Evolutionary conservation across 2,113 vertebrate species (phyloP), one percentile per base, ranked within the genome.

Genomic region (Ophthalmotilapia sp.): DNA sequence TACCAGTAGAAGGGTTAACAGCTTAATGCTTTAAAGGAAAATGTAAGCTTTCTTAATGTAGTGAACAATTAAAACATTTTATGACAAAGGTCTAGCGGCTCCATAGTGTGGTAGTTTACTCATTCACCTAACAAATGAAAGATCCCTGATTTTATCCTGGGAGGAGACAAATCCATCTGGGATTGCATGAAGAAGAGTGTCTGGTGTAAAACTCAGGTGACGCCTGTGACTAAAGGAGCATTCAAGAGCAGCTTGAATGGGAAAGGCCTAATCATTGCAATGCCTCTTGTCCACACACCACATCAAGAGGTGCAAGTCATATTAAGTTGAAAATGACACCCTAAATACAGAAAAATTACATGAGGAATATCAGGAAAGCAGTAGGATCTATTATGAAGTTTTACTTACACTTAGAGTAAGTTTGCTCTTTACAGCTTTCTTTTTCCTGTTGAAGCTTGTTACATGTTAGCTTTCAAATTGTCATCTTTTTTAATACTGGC

Each of bases 141-240:
- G 1, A 38, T 8, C 6, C 19, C 19, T 40, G 62, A 21, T 8
- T 68, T 68, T 21, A 68, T 68, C 62, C 33, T 40, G 19, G 62
- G 19, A 68, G 33, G 33, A 68, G 62, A 68, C 33, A 8, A 68
- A 68, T 68, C 33, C 33, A 21, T 68, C 1, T 40, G 4, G 19
- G 11, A 40, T 5, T 40, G 11, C 62, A 38, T 68, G 19, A 68
- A 21, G 11, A 68, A 68, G 33, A 0, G 0, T 0, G 1, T 40
- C 10, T 68, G 33, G 62, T 38, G 33, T 38, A 21, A 65, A 65
- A 65, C 31, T 65, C 60, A 36, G 60, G 33, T 12, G 60, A 38
- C 0, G 0, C 33, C 60, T 21, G 33, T 0, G 60, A 38, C 0
- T 65, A 38, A 65, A 38, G 19, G 33, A 38, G 60, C 33, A 38